Evolutionary conservation across 2,113 vertebrate genomes (phyloP).

Genomic region (Xenopus borealis): DNA sequence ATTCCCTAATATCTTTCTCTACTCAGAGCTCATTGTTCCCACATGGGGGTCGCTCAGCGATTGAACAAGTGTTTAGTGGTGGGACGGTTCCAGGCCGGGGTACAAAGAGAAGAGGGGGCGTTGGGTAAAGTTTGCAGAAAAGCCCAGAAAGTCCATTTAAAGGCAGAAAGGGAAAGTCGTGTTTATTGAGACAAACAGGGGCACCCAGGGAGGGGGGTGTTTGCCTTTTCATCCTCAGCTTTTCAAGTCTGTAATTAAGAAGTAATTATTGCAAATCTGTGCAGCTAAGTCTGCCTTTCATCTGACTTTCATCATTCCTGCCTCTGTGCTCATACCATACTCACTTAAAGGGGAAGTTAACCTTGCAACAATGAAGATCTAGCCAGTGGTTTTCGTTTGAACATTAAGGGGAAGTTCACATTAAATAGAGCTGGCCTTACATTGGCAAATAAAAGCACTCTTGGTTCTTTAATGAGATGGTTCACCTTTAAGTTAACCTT

Average conservation of each 20-base stretch:
- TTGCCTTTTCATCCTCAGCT: constrained; percentile 46
- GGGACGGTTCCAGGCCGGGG: not conserved
- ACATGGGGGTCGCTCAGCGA: not conserved
- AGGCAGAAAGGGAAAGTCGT: constrained; percentile 46
- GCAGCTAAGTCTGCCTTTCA: constrained; percentile 2
- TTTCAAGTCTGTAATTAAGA: constrained; percentile 12
- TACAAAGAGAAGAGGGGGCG: constrained; percentile 25
- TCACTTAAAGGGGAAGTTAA: too few species aligned
- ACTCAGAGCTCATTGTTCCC: not conserved
- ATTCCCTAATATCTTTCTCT: too few species aligned
- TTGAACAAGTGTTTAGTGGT: constrained; percentile 26
- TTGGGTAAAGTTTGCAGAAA: constrained; percentile 46
- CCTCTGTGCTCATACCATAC: not conserved
- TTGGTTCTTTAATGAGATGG: too few species aligned
- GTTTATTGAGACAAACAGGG: constrained; percentile 34
- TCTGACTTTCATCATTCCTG: not conserved
- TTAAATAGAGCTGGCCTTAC: too few species aligned
- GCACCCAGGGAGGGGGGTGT: not conserved
- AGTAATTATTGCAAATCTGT: constrained; percentile 28
- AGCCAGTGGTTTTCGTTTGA: too few species aligned
- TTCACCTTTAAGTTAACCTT: too few species aligned
- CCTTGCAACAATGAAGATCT: too few species aligned
- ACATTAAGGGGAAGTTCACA: too few species aligned
- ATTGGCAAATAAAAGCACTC: too few species aligned
- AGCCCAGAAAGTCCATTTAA: constrained; percentile 29